Conservation (phyloP, 2,888 invertebrate genomes). For the Agrochola lychnidis region DNA sequence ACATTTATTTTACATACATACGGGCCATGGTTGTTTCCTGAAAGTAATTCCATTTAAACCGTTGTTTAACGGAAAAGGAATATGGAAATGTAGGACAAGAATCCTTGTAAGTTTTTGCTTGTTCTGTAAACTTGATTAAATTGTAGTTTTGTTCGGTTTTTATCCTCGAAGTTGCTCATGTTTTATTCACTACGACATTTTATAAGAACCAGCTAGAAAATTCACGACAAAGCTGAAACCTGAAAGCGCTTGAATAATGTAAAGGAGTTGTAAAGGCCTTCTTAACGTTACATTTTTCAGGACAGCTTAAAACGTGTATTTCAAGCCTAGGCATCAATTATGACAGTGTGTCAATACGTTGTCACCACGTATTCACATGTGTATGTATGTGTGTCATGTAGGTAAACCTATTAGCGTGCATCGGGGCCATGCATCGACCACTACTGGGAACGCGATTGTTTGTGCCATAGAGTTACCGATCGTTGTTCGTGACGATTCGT, state of each 20-base stretch:
- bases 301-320: constrained; percentile 11
- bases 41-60: constrained; percentile 12
- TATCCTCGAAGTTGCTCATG: constrained; percentile 5
- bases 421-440: constrained; percentile 75
- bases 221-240: not conserved
- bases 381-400: constrained; percentile 61
- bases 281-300: constrained; percentile 15
- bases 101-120: constrained; percentile 14
- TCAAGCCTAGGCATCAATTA: constrained; percentile 11
- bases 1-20: constrained; percentile 38
- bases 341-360: constrained; percentile 34
- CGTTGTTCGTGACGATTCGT: constrained; percentile 59
- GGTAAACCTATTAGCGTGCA: constrained; percentile 79
- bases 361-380: constrained; percentile 19
- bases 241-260: constrained; percentile 24
- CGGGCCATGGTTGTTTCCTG: constrained; percentile 6
- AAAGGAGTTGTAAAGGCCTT: not conserved
- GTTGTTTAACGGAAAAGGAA: not conserved
- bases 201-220: constrained; percentile 17
- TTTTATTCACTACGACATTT: constrained; percentile 23
- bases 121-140: constrained; percentile 26
- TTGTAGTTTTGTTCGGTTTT: constrained; percentile 16
- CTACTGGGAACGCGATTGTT: constrained; percentile 81
- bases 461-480: constrained; percentile 56
- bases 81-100: constrained; percentile 26